Evolutionary conservation across 2,797 vertebrate species (phyloP).

Genomic region (Chanos chanos): DNA sequence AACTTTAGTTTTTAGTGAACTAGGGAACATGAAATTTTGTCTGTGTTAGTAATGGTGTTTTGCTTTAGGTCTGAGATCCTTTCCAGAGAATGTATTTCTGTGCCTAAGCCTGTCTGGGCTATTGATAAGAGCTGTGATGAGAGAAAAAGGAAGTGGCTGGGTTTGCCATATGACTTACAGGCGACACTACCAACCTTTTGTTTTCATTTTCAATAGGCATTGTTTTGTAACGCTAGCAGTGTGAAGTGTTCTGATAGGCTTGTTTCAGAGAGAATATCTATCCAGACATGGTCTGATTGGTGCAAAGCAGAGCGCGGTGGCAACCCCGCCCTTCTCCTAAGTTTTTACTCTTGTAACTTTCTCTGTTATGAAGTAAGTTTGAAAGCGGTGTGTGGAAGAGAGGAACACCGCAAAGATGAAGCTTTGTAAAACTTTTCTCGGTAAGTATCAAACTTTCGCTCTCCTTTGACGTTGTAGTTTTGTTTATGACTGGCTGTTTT

Average conservation of each 20-base stretch:
- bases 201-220: conserved; percentile 59
- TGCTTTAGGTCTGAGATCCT: too few relatives aligned
- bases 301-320: conserved; percentile 14
- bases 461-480: background rate
- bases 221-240: conserved; percentile 50
- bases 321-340: conserved; percentile 56
- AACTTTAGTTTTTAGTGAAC: too few relatives aligned
- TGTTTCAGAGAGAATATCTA: conserved; percentile 53
- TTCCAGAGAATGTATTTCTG: too few relatives aligned
- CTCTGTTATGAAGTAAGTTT: conserved; percentile 63
- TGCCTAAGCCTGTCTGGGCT: too few relatives aligned
- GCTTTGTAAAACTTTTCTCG: conserved; percentile 82
- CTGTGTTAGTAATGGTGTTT: too few relatives aligned
- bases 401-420: conserved; percentile 72
- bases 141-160: conserved; percentile 34
- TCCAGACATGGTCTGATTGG: conserved; percentile 67
- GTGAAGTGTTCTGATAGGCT: conserved; percentile 41
- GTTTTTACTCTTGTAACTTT: conserved; percentile 74
- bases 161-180: conserved; percentile 34
- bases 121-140: conserved; percentile 9
- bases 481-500: too few relatives aligned
- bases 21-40: too few relatives aligned
- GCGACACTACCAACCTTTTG: conserved; percentile 57
- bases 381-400: conserved; percentile 45
- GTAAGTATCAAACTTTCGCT: conserved; percentile 63